These are phyloP conservation scores for Danio rerio DNA, from an alignment of 2,113 vertebrate species.

Conservation along the genomic window GRCz12tu NC_133176.1:42347001-42347500, in stretches of 20 bases:
- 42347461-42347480: constrained; percentile 18
- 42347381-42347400: constrained; percentile 39
- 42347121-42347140: constrained; percentile 31
- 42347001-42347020: constrained; percentile 16
- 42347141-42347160: constrained; percentile 42
- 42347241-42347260: constrained; percentile 44
- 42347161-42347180: constrained; percentile 31
- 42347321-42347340: constrained; percentile 15
- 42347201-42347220: constrained; percentile 32
- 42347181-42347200: constrained; percentile 39
- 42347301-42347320: constrained; percentile 38
- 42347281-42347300: constrained; percentile 27
- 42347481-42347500: constrained; percentile 28
- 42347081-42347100: constrained; percentile 29
- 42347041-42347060: neutral
- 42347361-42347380: constrained; percentile 32
- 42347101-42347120: neutral
- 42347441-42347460: constrained; percentile 8
- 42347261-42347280: constrained; percentile 6
- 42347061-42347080: constrained; percentile 20
- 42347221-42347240: neutral
- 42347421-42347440: neutral
- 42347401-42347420: constrained; percentile 26
- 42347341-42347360: constrained; percentile 20
- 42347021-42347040: neutral